Base-by-base conservation (phyloP, 2,113 vertebrate genomes). In the Oreotragus oreotragus region DNA sequence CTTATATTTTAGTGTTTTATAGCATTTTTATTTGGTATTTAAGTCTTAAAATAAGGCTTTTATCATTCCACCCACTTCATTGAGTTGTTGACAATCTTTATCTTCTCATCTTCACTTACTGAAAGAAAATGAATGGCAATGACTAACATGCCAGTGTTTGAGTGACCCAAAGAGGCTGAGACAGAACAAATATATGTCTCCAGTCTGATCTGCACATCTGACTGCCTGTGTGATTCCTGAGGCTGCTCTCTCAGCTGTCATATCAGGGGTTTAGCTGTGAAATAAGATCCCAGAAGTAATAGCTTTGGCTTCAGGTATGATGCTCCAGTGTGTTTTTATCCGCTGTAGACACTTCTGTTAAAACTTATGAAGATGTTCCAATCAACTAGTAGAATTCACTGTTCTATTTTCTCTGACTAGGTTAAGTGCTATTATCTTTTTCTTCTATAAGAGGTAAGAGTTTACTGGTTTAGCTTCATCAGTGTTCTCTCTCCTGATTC, bases 41-140 rank as follows among this genome's bases (percentile, higher is more conserved):
- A 83, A 92, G 6, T 36, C 53, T 84, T 73, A 84, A 93, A 95
- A 57, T 88, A 43, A 90, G 45, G 12, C 14, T 94, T 19, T 23
- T 58, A 70, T 60, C 36, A 39, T 10, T 58, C 6, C 45, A 58
- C 33, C 21, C 14, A 66, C 57, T 93, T 96, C 90, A 91, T 7
- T 12, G 2, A 92, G 19, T 86, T 64, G 28, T 77, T 89, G 19
- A 76, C 66, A 39, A 12, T 39, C 17, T 79, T 5, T 58, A 87
- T 97, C 28, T 76, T 80, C 6, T 8, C 5, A 7, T 62, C 23
- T 62, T 17, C 33, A 84, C 11, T 43, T 27, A 94, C 60, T 60
- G 88, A 7, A 73, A 62, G 49, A 89, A 73, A 96, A 55, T 55
- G 47, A 9, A 79, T 96, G 80, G 6, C 15, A 90, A 51, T 53